Percentiles rank a stretch among this genome's conserved stretches.
These are phyloP conservation scores for Aeoliscus strigatus DNA, from an alignment of 2,797 vertebrate genomes.

Conservation along the genomic window DNA sequence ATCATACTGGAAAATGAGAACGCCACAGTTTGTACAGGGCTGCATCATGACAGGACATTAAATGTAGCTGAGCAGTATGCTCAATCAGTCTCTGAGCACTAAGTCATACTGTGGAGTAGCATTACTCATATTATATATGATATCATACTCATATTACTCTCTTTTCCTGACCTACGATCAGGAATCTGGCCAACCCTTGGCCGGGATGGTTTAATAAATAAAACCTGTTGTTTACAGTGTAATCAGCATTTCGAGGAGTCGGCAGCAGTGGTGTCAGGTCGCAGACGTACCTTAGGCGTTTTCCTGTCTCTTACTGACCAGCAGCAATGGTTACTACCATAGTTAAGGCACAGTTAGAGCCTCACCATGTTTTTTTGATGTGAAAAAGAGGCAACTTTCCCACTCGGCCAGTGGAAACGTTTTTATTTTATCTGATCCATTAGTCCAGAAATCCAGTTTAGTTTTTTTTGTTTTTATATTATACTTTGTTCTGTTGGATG, in stretches of 20 bases:
- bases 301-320: constrained; percentile 9
- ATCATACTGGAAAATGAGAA: background rate
- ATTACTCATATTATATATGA: background rate
- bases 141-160: constrained; percentile 17
- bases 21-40: background rate
- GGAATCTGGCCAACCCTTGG: constrained; percentile 56
- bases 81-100: background rate
- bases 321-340: background rate
- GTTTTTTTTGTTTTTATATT: too few species aligned
- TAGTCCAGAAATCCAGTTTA: too few species aligned
- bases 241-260: constrained; percentile 42
- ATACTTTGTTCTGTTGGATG: too few species aligned
- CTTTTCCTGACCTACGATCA: constrained; percentile 54
- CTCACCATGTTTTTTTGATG: too few species aligned
- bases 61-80: background rate
- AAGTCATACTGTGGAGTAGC: too few species aligned
- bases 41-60: background rate
- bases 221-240: constrained; percentile 43
- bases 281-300: constrained; percentile 35
- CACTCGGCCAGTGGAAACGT: too few species aligned
- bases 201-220: constrained; percentile 70
- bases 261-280: constrained; percentile 41
- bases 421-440: too few species aligned
- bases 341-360: too few species aligned
- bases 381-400: too few species aligned